phyloP scores from a whole-genome alignment of 2,888 invertebrate species.

The Drosophila eohydei region DNA sequence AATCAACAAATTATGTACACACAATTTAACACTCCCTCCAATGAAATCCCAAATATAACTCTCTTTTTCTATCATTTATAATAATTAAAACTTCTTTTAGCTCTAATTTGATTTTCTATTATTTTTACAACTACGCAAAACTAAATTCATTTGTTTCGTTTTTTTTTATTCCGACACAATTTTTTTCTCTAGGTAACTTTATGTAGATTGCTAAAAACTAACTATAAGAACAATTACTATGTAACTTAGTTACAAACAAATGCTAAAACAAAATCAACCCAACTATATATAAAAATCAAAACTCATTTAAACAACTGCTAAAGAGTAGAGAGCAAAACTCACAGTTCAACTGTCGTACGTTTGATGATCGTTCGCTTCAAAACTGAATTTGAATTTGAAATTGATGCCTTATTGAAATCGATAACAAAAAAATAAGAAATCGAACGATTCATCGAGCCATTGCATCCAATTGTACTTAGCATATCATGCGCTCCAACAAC shows the following conservation, averaged over 20 bases:
- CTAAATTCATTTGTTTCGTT: conserved; percentile 62
- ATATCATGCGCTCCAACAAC: conserved; percentile 66
- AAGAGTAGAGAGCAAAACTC: conserved; percentile 58
- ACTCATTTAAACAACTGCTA: conserved; percentile 51
- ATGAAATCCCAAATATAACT: conserved; percentile 12
- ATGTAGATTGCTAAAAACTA: conserved; percentile 83
- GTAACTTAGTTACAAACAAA: conserved; percentile 74
- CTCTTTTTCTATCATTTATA: conserved; percentile 46
- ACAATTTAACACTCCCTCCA: conserved; percentile 27
- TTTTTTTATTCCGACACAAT: conserved; percentile 60
- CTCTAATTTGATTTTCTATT: conserved; percentile 34
- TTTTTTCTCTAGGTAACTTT: conserved; percentile 85
- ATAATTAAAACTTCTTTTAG: conserved; percentile 27
- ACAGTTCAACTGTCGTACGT: conserved; percentile 66
- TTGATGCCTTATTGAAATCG: conserved; percentile 49
- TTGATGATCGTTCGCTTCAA: conserved; percentile 70
- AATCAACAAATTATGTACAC: conserved; percentile 30
- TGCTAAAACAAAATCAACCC: conserved; percentile 49
- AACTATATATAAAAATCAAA: conserved; percentile 40
- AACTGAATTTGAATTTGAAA: conserved; percentile 30
- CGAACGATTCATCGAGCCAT: conserved; percentile 61
- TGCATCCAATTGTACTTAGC: conserved; percentile 57
- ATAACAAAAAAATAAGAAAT: conserved; percentile 20
- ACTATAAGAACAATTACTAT: conserved; percentile 53
- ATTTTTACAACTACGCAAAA: conserved; percentile 39